These are phyloP conservation scores for Synergus itoensis DNA, from an alignment of 2,888 invertebrate genomes.

Conservation along the genomic window DNA sequence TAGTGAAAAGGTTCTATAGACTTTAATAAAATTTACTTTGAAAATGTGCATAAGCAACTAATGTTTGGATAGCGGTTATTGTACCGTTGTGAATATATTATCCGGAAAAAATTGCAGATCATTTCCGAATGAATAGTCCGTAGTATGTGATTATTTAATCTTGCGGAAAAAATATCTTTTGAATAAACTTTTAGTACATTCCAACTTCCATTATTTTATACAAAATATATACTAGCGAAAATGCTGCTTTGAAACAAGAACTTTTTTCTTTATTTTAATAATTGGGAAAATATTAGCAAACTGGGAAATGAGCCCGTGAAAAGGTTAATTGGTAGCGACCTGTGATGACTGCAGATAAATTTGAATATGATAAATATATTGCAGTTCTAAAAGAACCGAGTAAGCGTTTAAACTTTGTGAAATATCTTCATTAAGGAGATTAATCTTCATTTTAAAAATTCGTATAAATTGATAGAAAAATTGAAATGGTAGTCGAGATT, in stretches of 20 bases:
- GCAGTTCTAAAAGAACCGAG: background rate
- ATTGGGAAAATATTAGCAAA: no score
- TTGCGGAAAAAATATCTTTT: conserved; percentile 17
- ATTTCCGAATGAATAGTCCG: conserved; percentile 21
- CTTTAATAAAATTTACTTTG: background rate
- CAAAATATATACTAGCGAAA: no score
- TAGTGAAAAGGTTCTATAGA: background rate
- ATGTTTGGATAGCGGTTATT: conserved; percentile 16
- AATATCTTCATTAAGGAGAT: conserved; percentile 17
- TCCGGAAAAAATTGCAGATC: conserved; percentile 25
- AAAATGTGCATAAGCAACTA: background rate
- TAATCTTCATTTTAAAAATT: conserved; percentile 35
- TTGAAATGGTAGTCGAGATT: conserved; percentile 22
- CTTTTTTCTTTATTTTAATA: no score
- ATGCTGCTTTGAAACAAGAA: no score
- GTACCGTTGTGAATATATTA: conserved; percentile 24
- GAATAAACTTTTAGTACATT: conserved; percentile 12
- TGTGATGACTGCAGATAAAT: background rate
- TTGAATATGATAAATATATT: background rate
- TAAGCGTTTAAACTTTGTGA: background rate
- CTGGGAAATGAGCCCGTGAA: no score
- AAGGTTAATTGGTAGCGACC: no score
- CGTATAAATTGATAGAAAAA: conserved; percentile 33
- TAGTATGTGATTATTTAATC: conserved; percentile 25
- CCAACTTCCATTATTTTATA: no score